Base-by-base conservation (phyloP, 2,113 vertebrate species). In the Athene noctua region DNA sequence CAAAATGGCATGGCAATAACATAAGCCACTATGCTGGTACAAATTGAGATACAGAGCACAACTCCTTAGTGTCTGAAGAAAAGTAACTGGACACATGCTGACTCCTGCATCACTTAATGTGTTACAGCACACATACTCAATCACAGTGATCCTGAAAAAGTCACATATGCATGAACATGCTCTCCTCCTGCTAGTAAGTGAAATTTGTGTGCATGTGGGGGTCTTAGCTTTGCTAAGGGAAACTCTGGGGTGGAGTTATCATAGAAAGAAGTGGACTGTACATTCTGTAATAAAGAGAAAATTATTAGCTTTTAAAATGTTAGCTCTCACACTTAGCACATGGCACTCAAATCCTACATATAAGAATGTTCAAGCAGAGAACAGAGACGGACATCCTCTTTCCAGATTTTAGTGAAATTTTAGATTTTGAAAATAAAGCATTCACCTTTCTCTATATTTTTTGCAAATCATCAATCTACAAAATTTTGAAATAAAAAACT, bases 381-480 rank as follows among this genome's bases (percentile, higher is more conserved):
- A 52, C 70, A 96, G 61, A 89, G 72, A 40, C 72, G 54, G 77
- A 79, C 52, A 67, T 36, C 36, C 30, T 94, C 58, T 57, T 81
- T 65, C 65, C 77, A 91, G 49, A 88, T 88, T 93, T 88, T 38
- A 86, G 54, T 91, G 92, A 94, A 74, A 94, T 92, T 89, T 92
- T 81, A 96, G 88, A 94, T 94, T 95, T 91, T 91, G 57, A 94
- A 96, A 96, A 91, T 75, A 91, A 67, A 91, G 68, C 16, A 23
- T 84, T 92, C 40, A 14, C 54, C 54, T 86, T 91, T 91, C 61
- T 84, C 26, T 4, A 0, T 62, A 38, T 66, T 97, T 88, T 82
- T 88, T 86, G 29, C 2, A 15, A 80, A 74, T 51, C 58, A 82
- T 86, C 66, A 75, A 36, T 80, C 87, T 68, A 85, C 44, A 54